These are phyloP conservation scores for Brachypodius melanocephalos DNA, from an alignment of 2,113 vertebrate species.

Conservation along the genomic window DNA sequence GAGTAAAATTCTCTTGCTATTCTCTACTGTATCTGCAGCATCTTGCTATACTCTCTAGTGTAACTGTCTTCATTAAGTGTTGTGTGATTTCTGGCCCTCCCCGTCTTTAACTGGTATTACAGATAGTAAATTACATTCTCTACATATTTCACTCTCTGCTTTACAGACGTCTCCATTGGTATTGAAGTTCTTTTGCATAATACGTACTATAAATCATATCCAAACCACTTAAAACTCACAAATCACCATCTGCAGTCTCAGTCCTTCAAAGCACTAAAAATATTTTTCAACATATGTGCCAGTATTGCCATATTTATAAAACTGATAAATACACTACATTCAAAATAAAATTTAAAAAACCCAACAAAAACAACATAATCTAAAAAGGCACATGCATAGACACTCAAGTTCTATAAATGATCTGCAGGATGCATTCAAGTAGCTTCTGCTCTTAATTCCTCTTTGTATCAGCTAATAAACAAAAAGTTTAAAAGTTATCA, in stretches of 20 bases:
- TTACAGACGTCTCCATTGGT: background rate
- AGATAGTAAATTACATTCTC: background rate
- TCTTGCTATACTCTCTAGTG: background rate
- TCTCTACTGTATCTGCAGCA: background rate
- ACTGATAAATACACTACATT: background rate
- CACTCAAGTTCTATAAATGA: background rate
- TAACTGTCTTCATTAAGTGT: background rate
- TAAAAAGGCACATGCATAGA: fast-evolving
- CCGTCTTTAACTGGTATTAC: background rate
- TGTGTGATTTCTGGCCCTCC: background rate
- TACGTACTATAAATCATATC: background rate
- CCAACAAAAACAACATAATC: background rate
- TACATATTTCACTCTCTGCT: background rate
- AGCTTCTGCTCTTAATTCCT: background rate
- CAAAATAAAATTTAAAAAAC: background rate
- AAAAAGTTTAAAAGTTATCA: background rate
- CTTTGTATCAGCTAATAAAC: background rate
- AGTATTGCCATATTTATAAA: background rate
- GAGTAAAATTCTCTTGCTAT: background rate
- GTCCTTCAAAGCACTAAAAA: background rate
- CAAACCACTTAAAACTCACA: background rate
- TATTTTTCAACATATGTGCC: background rate
- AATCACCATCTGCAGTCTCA: background rate
- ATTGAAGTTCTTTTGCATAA: background rate
- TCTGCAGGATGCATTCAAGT: background rate